Conservation (phyloP, 1,140 invertebrate genomes). For the Stenopsyche tienmushanensis region DNA sequence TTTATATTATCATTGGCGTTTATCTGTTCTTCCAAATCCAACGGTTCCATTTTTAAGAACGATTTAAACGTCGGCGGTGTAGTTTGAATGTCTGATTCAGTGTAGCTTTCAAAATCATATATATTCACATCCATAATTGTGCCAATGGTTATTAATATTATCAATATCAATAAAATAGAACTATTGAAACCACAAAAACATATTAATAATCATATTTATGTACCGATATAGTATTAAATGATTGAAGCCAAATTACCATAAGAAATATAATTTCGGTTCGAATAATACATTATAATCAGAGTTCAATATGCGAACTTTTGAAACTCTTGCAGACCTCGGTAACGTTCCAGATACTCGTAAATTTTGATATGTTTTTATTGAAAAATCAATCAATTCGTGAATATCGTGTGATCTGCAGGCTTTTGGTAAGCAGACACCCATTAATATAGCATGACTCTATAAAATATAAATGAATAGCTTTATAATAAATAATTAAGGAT, state of each 20-base stretch:
- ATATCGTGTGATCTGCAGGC: constrained; percentile 44
- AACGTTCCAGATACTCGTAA: constrained; percentile 35
- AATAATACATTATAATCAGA: constrained; percentile 43
- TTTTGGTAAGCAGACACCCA: constrained; percentile 48
- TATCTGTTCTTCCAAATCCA: constrained; percentile 22
- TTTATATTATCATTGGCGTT: background rate
- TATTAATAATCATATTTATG: no score
- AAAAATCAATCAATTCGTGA: constrained; percentile 35
- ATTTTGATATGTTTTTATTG: constrained; percentile 32
- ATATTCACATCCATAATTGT: constrained; percentile 27
- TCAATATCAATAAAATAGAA: constrained; percentile 15
- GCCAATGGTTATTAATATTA: constrained; percentile 27
- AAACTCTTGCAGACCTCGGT: constrained; percentile 40
- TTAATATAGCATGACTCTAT: constrained; percentile 43
- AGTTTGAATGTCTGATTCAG: constrained; percentile 9
- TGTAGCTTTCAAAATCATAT: background rate
- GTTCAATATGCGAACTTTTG: constrained; percentile 43
- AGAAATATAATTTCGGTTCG: constrained; percentile 44
- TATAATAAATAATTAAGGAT: background rate
- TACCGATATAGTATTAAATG: no score
- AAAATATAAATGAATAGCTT: constrained; percentile 29
- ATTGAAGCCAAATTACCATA: constrained; percentile 42
- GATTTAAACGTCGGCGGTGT: constrained; percentile 33
- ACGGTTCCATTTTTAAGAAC: constrained; percentile 27
- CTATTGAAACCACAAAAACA: constrained; percentile 23